Percentiles rank a stretch among this genome's conserved stretches.
phyloP scores from a whole-genome alignment of 2,113 vertebrate species.

The Noctilio leporinus region DNA sequence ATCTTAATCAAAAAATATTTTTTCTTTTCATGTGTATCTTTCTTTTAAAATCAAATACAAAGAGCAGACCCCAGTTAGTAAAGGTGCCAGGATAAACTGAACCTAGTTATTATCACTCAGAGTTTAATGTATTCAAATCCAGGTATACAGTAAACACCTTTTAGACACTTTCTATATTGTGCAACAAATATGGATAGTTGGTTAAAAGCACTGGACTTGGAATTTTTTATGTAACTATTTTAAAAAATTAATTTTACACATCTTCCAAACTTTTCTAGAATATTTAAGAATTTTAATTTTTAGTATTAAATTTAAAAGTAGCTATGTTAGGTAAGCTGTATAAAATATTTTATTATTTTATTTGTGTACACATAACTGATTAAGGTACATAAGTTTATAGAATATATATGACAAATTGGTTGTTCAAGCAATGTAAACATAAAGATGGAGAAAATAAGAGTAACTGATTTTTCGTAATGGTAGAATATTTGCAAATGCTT shows the following conservation, averaged over 20 bases:
- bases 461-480: not conserved
- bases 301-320: not conserved
- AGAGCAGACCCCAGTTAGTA: not conserved
- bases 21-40: not conserved
- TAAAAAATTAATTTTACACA: not conserved
- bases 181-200: not conserved
- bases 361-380: not conserved
- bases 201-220: not conserved
- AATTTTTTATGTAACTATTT: not conserved
- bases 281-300: not conserved
- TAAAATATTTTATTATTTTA: slow-evolving; percentile 1
- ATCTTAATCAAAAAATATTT: not conserved
- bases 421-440: not conserved
- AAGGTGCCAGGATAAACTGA: not conserved
- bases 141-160: not conserved
- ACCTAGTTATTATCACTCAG: not conserved
- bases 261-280: not conserved
- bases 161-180: not conserved
- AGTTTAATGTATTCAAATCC: not conserved
- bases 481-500: slow-evolving; percentile 23
- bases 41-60: not conserved
- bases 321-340: not conserved
- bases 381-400: not conserved
- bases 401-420: not conserved
- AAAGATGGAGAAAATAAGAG: not conserved